phyloP scores from a whole-genome alignment of 2,888 invertebrate genomes.

The Scotopteryx bipunctaria region DNA sequence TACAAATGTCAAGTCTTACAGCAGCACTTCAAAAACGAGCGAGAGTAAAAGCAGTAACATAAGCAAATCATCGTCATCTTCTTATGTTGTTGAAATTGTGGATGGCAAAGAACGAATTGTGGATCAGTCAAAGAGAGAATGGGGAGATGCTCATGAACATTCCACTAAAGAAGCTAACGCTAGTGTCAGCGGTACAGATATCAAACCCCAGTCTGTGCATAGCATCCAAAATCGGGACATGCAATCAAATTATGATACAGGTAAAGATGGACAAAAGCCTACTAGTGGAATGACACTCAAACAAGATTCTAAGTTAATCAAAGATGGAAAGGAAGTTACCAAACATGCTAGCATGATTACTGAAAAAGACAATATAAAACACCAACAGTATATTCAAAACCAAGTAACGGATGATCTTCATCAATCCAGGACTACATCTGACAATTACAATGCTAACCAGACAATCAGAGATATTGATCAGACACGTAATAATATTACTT shows the following conservation, averaged over 20 bases:
- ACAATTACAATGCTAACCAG: conserved; percentile 30
- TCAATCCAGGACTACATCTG: conserved; percentile 36
- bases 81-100: conserved; percentile 86
- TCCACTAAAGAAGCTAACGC: conserved; percentile 79
- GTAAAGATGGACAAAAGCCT: conserved; percentile 77
- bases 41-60: conserved; percentile 81
- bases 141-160: conserved; percentile 77
- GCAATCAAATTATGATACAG: conserved; percentile 82
- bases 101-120: conserved; percentile 85
- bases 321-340: conserved; percentile 70
- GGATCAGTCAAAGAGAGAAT: conserved; percentile 83
- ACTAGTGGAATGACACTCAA: conserved; percentile 64
- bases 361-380: conserved; percentile 69
- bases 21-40: conserved; percentile 70
- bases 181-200: conserved; percentile 81
- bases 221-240: conserved; percentile 80
- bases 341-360: conserved; percentile 67
- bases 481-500: conserved; percentile 35
- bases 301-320: conserved; percentile 70
- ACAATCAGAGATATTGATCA: conserved; percentile 35
- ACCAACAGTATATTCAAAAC: conserved; percentile 62
- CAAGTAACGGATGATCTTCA: conserved; percentile 47
- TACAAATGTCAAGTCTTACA: conserved; percentile 59
- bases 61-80: conserved; percentile 84
- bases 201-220: conserved; percentile 82